Evolutionary conservation across 2,113 vertebrate species (phyloP).

Genomic region (Apus apus): DNA sequence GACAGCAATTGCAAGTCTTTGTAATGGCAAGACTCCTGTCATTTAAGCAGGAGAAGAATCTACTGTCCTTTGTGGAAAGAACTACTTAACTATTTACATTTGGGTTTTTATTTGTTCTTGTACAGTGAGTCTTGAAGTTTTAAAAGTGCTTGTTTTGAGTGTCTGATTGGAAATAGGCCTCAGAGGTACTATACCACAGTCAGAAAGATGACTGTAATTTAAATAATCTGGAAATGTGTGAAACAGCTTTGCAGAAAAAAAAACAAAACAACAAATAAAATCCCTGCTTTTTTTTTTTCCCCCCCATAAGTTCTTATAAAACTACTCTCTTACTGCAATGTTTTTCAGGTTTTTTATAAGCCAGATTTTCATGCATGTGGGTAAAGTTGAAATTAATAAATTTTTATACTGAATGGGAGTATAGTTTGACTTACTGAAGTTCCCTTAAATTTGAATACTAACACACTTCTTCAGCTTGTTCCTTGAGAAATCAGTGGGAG

Average conservation of each 20-base stretch:
- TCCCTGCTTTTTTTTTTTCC: not conserved
- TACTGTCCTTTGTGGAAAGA: not conserved
- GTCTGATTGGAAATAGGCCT: rapidly evolving
- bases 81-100: not conserved
- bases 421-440: not conserved
- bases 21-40: not conserved
- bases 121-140: not conserved
- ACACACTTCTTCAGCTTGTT: not conserved
- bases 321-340: not conserved
- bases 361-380: not conserved
- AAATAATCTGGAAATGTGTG: not conserved
- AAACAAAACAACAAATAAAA: not conserved
- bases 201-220: not conserved
- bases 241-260: not conserved
- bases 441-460: not conserved
- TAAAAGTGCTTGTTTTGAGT: not conserved
- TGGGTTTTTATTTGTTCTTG: not conserved
- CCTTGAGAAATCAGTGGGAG: not conserved
- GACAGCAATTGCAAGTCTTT: not conserved
- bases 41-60: not conserved
- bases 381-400: not conserved
- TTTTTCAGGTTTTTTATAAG: not conserved
- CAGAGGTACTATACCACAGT: not conserved
- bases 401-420: not conserved
- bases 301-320: not conserved